A percentile compares a stretch with the other conserved stretches of the same genome.
Conservation (phyloP, 2,888 invertebrate genomes). For the Subacronicta megacephala region DNA sequence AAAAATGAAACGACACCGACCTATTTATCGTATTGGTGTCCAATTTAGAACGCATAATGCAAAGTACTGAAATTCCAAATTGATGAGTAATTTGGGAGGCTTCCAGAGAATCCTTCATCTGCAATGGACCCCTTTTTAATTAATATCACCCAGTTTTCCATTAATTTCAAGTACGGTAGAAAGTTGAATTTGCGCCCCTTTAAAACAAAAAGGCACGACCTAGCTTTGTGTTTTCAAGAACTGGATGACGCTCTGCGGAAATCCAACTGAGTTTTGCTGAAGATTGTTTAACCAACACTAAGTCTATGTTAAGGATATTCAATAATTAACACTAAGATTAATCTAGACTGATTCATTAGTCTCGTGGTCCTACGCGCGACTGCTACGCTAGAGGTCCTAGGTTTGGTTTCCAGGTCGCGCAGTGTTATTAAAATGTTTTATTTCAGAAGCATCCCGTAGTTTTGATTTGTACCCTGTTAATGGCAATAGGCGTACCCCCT, state of each 20-base stretch:
- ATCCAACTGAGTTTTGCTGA: too few species aligned
- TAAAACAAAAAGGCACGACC: conserved; percentile 19
- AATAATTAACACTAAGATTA: too few species aligned
- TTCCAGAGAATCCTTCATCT: neutral
- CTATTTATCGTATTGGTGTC: conserved; percentile 3
- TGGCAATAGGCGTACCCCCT: too few species aligned
- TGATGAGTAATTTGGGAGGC: neutral
- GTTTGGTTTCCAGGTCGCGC: too few species aligned
- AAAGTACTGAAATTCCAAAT: neutral
- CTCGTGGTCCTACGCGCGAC: too few species aligned
- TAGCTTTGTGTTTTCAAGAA: conserved; percentile 14
- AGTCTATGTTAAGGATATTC: too few species aligned
- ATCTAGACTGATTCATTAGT: too few species aligned
- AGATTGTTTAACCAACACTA: too few species aligned
- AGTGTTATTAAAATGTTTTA: too few species aligned
- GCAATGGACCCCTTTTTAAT: conserved; percentile 17
- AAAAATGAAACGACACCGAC: conserved; percentile 6
- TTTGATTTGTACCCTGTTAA: too few species aligned
- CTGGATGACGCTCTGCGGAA: conserved; percentile 9
- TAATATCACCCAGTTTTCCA: conserved; percentile 12
- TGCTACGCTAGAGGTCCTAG: too few species aligned
- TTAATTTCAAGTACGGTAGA: conserved; percentile 31
- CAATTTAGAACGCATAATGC: neutral
- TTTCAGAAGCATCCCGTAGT: too few species aligned
- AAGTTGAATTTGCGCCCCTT: conserved; percentile 36